Evolutionary conservation across 2,797 vertebrate species (phyloP), one percentile per base, ranked within the genome.

Genomic region (Premnoplex brunnescens): DNA sequence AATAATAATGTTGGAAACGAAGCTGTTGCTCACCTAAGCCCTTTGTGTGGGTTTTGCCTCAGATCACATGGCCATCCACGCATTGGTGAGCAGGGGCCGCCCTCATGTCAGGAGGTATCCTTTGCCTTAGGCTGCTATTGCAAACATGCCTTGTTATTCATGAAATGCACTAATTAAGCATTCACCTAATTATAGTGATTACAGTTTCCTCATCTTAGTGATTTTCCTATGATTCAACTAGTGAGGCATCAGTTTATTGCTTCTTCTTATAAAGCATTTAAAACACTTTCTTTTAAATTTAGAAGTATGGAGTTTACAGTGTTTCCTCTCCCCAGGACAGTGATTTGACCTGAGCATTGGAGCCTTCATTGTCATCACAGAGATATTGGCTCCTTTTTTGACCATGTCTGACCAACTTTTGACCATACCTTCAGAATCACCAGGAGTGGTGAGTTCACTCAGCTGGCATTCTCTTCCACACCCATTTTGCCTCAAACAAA

Each of bases 151-250:
- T 96, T 94, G 54, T 92, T 97, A 93, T 93, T 94, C 79, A 91
- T 68, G 6, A 97, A 96, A 91, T 85, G 74, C 62, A 21, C 78
- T 97, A 94, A 97, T 97, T 97, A 97, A 72, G 16, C 66, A 66
- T 93, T 95, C 81, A 92, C 71, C 93, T 97, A 97, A 98, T 97
- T 95, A 96, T 52, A 95, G 60, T 94, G 39, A 97, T 98, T 98
- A 93, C 39, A 72, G 24, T 95, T 96, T 96, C 93, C 63, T 96
- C 86, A 69, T 67, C 95, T 96, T 93, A 62, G 72, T 92, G 88
- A 95, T 91, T 67, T 95, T 96, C 74, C 69, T 95, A 56, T 49
- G 14, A 96, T 88, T 83, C 84, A 92, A 88, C 81, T 79, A 89
- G 56, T 78, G 84, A 95, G 94, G 73, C 58, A 96, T 77, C 91